phyloP scores from a whole-genome alignment of 2,797 vertebrate species.

The Nyctalus aviator region DNA sequence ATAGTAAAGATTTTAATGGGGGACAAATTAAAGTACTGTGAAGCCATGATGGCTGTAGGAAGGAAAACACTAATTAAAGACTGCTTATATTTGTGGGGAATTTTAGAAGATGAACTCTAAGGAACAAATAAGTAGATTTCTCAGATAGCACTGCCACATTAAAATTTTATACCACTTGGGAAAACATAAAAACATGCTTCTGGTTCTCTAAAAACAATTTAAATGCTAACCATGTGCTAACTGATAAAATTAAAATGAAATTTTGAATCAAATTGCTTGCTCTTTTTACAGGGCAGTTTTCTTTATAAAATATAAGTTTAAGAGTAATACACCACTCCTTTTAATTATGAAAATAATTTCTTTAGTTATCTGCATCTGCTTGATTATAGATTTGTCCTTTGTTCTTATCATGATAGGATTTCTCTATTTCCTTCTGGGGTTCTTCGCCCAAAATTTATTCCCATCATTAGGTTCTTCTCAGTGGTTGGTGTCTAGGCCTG shows the following conservation, averaged over 20 bases:
- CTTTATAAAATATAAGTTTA: constrained; percentile 39
- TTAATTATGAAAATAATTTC: not conserved
- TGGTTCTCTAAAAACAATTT: constrained; percentile 37
- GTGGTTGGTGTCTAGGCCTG: not conserved
- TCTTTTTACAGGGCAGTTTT: constrained; percentile 1
- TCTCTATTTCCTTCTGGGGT: not conserved
- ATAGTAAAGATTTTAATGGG: not conserved
- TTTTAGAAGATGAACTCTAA: constrained; percentile 25
- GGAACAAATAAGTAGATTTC: not conserved
- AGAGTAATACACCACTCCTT: not conserved
- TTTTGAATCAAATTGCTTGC: constrained; percentile 46
- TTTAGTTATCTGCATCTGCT: not conserved
- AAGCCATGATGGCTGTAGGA: not conserved
- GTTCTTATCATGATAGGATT: not conserved
- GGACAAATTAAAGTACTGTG: not conserved
- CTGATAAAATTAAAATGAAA: constrained; percentile 47
- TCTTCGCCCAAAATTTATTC: not conserved
- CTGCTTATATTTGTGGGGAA: constrained; percentile 31
- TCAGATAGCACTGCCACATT: not conserved
- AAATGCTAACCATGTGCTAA: constrained; percentile 45
- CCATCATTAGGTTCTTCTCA: not conserved
- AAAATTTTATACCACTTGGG: constrained; percentile 49
- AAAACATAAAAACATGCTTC: not conserved
- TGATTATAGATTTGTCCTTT: not conserved
- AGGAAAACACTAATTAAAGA: constrained; percentile 25